Evolutionary conservation across 2,888 invertebrate species (phyloP).

Genomic region (Drosophila buzzatii): DNA sequence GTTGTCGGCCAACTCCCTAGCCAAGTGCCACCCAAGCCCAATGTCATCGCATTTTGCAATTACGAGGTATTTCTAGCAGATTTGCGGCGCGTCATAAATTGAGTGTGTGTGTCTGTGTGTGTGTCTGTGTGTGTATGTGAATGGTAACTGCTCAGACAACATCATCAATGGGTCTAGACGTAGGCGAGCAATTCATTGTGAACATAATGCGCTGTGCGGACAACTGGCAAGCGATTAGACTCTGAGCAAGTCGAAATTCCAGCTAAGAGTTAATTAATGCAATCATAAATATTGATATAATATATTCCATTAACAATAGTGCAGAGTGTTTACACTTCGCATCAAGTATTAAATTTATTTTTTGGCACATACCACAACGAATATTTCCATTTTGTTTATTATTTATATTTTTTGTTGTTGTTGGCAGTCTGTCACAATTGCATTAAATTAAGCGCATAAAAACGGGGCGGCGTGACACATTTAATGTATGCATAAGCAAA

Average conservation of each 20-base stretch:
- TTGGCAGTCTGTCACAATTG: slow-evolving; percentile 47
- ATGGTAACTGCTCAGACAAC: slow-evolving; percentile 68
- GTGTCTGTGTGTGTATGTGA: background rate
- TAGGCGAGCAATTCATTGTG: slow-evolving; percentile 51
- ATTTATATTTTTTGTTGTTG: slow-evolving; percentile 9
- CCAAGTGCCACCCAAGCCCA: slow-evolving; percentile 29
- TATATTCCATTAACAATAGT: background rate
- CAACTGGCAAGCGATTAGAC: background rate
- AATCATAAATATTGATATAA: slow-evolving; percentile 8
- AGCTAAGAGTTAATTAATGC: slow-evolving; percentile 14
- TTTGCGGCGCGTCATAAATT: slow-evolving; percentile 78
- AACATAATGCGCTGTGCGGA: slow-evolving; percentile 36
- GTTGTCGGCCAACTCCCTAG: slow-evolving; percentile 31
- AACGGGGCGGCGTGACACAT: slow-evolving; percentile 55
- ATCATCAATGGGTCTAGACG: slow-evolving; percentile 72
- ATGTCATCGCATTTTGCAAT: slow-evolving; percentile 51
- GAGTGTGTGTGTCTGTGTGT: slow-evolving; percentile 17
- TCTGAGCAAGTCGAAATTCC: background rate
- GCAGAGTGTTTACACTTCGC: slow-evolving; percentile 12
- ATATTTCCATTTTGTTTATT: slow-evolving; percentile 11
- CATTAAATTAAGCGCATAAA: slow-evolving; percentile 63
- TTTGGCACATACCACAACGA: slow-evolving; percentile 25
- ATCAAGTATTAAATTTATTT: slow-evolving; percentile 16
- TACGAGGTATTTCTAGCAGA: slow-evolving; percentile 76
- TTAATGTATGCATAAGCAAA: slow-evolving; percentile 69